Percentiles rank a stretch among this genome's conserved stretches.
Conservation (phyloP, 1,140 invertebrate species). For the Homalodisca vitripennis region DNA sequence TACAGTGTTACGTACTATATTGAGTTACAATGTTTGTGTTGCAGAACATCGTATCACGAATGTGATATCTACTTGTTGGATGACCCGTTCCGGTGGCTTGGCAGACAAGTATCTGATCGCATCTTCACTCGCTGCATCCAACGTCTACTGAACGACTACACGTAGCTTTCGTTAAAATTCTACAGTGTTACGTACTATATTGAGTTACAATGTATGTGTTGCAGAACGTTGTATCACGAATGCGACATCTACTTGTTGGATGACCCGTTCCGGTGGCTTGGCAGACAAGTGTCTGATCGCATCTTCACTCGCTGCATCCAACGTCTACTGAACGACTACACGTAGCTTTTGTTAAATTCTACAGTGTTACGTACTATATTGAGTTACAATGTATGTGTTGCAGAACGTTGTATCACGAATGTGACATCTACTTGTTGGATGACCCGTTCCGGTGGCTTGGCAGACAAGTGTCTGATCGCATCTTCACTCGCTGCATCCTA, state of each 20-base stretch:
- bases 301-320: conserved; percentile 19
- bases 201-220: too few species aligned
- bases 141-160: conserved; percentile 11
- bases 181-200: too few species aligned
- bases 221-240: conserved; percentile 16
- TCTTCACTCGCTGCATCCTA: conserved; percentile 21
- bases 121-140: conserved; percentile 19
- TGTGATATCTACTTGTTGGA: conserved; percentile 19
- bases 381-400: too few species aligned
- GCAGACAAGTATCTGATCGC: conserved; percentile 13
- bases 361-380: too few species aligned
- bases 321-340: conserved; percentile 11
- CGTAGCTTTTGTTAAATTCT: too few species aligned
- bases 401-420: conserved; percentile 24
- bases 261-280: conserved; percentile 18
- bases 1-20: too few species aligned
- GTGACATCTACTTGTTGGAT: conserved; percentile 21
- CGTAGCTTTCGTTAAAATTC: too few species aligned
- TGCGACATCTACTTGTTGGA: conserved; percentile 17
- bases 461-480: conserved; percentile 21
- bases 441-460: conserved; percentile 25
- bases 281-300: conserved; percentile 14
- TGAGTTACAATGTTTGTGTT: too few species aligned
- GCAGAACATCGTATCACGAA: conserved; percentile 16
- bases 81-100: conserved; percentile 18